Evolutionary conservation across 2,797 vertebrate species (phyloP).

Genomic region (Dromococcyx pavoninus): DNA sequence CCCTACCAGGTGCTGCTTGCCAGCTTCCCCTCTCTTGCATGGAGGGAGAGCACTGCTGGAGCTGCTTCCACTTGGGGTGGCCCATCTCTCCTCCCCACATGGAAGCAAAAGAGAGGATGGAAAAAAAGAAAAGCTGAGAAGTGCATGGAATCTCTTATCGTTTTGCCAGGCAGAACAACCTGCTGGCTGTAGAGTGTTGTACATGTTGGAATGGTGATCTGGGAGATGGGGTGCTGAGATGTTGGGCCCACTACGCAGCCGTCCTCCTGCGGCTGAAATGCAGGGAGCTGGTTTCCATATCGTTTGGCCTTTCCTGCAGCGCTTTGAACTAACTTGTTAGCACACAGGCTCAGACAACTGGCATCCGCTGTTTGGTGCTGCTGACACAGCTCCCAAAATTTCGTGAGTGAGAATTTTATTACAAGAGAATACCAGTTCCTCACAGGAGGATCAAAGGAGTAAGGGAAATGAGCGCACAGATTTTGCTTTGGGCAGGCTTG

Average conservation of each 20-base stretch:
- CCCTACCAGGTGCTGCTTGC: not conserved
- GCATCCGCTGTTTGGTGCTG: not conserved
- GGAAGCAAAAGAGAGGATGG: not conserved
- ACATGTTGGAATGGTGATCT: not conserved
- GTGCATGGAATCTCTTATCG: too few species aligned
- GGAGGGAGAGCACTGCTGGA: not conserved
- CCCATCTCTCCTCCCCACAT: rapidly evolving
- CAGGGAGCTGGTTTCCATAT: not conserved
- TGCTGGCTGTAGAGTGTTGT: not conserved
- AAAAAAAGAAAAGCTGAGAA: not conserved
- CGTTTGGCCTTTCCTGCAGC: not conserved
- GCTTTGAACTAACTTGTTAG: not conserved
- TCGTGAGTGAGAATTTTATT: rapidly evolving
- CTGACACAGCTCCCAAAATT: not conserved
- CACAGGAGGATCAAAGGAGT: not conserved
- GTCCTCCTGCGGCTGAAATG: not conserved
- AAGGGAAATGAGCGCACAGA: not conserved
- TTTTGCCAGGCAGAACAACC: not conserved
- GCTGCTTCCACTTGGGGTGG: rapidly evolving
- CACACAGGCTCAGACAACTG: not conserved
- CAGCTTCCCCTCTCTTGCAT: not conserved
- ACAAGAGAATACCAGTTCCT: not conserved
- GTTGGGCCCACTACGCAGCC: rapidly evolving
- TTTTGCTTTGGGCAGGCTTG: not conserved
- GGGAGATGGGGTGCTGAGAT: not conserved